These are phyloP conservation scores for Atractosteus spatula DNA, from an alignment of 2,113 vertebrate species.

Conservation along the genomic window DNA sequence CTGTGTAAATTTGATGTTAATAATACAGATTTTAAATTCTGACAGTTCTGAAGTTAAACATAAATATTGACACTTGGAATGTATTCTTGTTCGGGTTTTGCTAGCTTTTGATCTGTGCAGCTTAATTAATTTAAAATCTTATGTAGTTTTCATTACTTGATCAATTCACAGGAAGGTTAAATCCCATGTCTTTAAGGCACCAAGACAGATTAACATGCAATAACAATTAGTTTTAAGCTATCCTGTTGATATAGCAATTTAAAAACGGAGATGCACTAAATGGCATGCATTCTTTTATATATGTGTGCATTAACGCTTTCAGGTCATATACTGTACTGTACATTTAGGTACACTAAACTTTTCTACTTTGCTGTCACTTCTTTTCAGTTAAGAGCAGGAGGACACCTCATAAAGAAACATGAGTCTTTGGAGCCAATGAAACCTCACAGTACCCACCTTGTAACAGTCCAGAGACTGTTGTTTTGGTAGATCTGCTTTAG, in stretches of 20 bases:
- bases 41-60: neutral
- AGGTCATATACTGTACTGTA: too few species aligned
- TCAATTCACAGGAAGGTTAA: neutral
- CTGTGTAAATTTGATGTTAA: conserved; percentile 13
- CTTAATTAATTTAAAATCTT: neutral
- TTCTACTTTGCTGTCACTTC: too few species aligned
- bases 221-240: too few species aligned
- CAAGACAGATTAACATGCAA: too few species aligned
- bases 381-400: neutral
- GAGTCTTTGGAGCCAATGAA: conserved; percentile 18
- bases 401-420: neutral
- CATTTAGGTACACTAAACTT: too few species aligned
- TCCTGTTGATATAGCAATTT: too few species aligned
- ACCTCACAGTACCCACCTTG: conserved; percentile 66
- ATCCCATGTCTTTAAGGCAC: neutral
- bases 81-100: neutral
- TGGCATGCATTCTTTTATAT: too few species aligned
- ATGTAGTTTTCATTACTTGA: neutral
- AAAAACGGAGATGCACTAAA: too few species aligned
- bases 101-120: neutral
- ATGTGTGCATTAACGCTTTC: too few species aligned
- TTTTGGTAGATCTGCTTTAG: conserved; percentile 48
- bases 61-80: conserved; percentile 8
- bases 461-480: conserved; percentile 37
- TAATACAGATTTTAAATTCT: neutral